Evolutionary conservation across 2,888 invertebrate genomes (phyloP), one percentile per base, ranked within the genome.

Genomic region (Agonopterix arenella): DNA sequence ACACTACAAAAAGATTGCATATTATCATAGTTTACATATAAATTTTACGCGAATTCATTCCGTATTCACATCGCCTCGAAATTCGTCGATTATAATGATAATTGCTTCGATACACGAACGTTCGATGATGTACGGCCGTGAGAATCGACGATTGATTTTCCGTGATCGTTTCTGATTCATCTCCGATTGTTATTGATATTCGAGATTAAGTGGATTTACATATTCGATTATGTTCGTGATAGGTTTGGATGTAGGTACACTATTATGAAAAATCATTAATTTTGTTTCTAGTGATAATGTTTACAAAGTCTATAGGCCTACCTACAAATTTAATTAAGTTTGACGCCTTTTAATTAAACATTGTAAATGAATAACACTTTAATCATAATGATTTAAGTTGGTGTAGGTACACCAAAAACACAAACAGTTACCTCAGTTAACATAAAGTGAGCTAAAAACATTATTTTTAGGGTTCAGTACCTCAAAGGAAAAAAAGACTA

Each of bases 11-110:
- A 84, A 80, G 80, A 75, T 72, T 65, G 76, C 79, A 77, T 70
- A 89, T 88, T 86, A 88, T 73, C 88, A 89, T 88, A 89, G 86
- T 86, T 86, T 86, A 85, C 85, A 84, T 86, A 86, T 88, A 88
- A 88, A 89, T 88, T 88, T 86, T 84, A 84, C 84, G 86, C 86
- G 66, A 84, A 86, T 83, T 81, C 79, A 86, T 86, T 86, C 73
- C 67, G 76, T 80, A 86, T 84, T 85, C 84, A 80, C 78, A 70
- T 75, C 70, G 76, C 64, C 74, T 80, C 73, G 65, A 82, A 76
- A 76, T 81, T 80, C 76, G 70, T 61, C 79, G 82, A 84, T 88
- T 89, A 84, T 84, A 76, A 88, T 89, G 78, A 81, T 85, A 86
- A 89, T 88, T 76, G 79, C 70, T 70, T 63, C 73, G 77, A 84